Conservation (phyloP, 2,888 invertebrate species). For the Drosophila fulvimacula region DNA sequence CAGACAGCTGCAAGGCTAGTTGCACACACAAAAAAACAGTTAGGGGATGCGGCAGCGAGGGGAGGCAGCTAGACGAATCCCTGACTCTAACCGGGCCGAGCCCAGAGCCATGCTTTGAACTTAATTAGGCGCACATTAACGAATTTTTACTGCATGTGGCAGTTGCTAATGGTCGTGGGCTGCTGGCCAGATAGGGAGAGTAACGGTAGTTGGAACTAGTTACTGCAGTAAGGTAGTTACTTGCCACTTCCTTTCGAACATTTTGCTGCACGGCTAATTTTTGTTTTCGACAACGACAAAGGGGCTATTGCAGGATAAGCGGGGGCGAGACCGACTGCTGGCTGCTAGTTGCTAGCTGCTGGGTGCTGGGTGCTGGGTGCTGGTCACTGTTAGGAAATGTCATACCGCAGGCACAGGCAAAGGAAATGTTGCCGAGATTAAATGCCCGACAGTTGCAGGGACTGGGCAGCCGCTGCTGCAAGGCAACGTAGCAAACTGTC, state of each 20-base stretch:
- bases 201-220: conserved; percentile 36
- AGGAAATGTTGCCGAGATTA: conserved; percentile 76
- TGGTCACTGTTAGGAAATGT: conserved; percentile 72
- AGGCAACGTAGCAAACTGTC: conserved; percentile 37
- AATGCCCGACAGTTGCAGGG: conserved; percentile 55
- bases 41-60: conserved; percentile 8
- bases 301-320: conserved; percentile 34
- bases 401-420: conserved; percentile 68
- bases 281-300: conserved; percentile 80
- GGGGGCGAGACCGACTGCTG: conserved; percentile 1
- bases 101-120: conserved; percentile 78
- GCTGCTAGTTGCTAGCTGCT: neutral
- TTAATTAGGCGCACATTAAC: conserved; percentile 80
- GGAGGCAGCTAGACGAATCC: conserved; percentile 27
- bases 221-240: conserved; percentile 70
- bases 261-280: conserved; percentile 77
- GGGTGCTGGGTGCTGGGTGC: neutral
- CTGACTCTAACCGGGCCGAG: conserved; percentile 35
- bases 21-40: conserved; percentile 4
- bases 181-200: conserved; percentile 10
- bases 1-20: conserved; percentile 14
- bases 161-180: conserved; percentile 21
- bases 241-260: conserved; percentile 77
- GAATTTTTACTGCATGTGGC: conserved; percentile 69
- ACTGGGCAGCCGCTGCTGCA: no score